phyloP scores from a whole-genome alignment of 2,797 vertebrate species.

The Orientallactaga sibirica region DNA sequence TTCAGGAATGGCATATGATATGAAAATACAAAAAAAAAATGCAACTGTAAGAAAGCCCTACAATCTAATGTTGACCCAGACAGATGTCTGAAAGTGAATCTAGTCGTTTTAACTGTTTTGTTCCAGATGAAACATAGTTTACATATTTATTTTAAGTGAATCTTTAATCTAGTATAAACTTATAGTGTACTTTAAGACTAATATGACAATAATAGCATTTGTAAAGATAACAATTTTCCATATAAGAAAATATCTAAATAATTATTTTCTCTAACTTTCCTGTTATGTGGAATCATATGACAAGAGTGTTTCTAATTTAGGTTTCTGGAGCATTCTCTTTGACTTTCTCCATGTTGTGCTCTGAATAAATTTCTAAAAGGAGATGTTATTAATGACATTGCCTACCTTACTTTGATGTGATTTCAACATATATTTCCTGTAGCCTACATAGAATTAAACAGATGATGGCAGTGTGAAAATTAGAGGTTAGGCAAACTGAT shows the following conservation, averaged over 20 bases:
- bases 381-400: neutral
- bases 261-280: neutral
- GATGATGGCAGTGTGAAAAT: constrained; percentile 2
- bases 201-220: neutral
- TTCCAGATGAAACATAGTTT: neutral
- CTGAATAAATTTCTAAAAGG: constrained; percentile 29
- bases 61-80: neutral
- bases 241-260: neutral
- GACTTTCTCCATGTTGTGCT: constrained; percentile 27
- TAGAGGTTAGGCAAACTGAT: constrained; percentile 34
- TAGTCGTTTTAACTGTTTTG: constrained; percentile 13
- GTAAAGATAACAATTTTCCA: neutral
- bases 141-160: neutral
- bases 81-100: neutral
- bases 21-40: constrained; percentile 43
- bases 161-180: neutral
- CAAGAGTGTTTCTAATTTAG: neutral
- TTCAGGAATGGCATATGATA: constrained; percentile 14
- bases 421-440: neutral
- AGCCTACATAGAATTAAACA: neutral
- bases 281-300: neutral
- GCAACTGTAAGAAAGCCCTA: constrained; percentile 7
- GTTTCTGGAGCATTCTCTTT: constrained; percentile 29
- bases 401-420: constrained; percentile 42
- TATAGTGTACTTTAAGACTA: neutral